Evolutionary conservation across 1,140 invertebrate genomes (phyloP).

Genomic region (Dendrolimus punctatus): DNA sequence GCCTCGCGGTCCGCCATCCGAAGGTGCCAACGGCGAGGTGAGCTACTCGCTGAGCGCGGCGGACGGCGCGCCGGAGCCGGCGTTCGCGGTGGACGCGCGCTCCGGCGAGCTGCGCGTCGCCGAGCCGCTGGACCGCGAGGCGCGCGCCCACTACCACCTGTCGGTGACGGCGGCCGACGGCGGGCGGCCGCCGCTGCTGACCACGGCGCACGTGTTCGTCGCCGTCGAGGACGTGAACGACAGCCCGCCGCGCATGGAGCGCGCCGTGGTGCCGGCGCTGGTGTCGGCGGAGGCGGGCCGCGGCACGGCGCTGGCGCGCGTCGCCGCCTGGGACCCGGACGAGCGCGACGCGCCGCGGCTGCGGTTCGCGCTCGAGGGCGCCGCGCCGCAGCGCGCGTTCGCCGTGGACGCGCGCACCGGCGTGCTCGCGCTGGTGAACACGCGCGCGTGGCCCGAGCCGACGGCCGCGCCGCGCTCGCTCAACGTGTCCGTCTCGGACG

Average conservation of each 20-base stretch:
- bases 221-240: conserved; percentile 90
- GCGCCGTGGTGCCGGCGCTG: conserved; percentile 78
- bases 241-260: conserved; percentile 87
- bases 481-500: conserved; percentile 94
- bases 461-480: conserved; percentile 52
- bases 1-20: conserved; percentile 2
- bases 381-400: conserved; percentile 87
- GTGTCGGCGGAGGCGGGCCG: conserved; percentile 87
- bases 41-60: conserved; percentile 75
- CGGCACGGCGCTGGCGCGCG: conserved; percentile 89
- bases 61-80: conserved; percentile 32
- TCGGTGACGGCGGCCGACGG: conserved; percentile 86
- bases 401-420: conserved; percentile 77
- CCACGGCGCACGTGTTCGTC: conserved; percentile 87
- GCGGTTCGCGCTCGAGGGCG: conserved; percentile 87
- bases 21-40: conserved; percentile 79
- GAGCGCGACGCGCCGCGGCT: conserved; percentile 81
- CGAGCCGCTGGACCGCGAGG: conserved; percentile 85
- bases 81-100: conserved; percentile 76
- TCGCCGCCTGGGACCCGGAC: conserved; percentile 91
- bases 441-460: conserved; percentile 62
- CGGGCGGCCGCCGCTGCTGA: conserved; percentile 83
- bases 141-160: conserved; percentile 80
- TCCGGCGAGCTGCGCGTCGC: conserved; percentile 86
- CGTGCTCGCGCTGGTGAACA: conserved; percentile 78